These are phyloP conservation scores for Chloropsis hardwickii DNA, from an alignment of 2,113 vertebrate genomes.

Conservation along the genomic window DNA sequence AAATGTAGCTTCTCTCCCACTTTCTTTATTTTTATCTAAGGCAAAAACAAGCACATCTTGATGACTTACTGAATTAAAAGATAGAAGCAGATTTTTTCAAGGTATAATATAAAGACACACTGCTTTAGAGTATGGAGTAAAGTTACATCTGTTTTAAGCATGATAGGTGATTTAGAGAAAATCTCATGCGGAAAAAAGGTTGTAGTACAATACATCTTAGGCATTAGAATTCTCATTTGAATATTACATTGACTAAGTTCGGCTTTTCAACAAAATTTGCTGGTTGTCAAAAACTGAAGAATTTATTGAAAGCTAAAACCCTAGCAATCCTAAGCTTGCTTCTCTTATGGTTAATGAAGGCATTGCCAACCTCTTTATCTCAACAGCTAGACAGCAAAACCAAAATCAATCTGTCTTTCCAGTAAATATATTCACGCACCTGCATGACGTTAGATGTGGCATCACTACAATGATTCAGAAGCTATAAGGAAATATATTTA, in stretches of 20 bases:
- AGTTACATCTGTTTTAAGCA: background rate
- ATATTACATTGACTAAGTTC: background rate
- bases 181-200: background rate
- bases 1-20: background rate
- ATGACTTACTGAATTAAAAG: background rate
- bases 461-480: background rate
- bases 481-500: background rate
- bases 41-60: background rate
- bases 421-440: background rate
- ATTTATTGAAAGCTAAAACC: slow-evolving; percentile 4
- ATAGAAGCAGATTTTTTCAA: background rate
- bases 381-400: background rate
- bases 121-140: background rate
- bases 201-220: background rate
- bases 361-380: background rate
- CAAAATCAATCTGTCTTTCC: background rate
- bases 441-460: background rate
- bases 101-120: background rate
- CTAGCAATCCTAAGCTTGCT: background rate
- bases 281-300: background rate
- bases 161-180: background rate
- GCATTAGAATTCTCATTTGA: background rate
- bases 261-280: background rate
- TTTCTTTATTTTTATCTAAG: slow-evolving; percentile 1
- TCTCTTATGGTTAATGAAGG: background rate